Percentiles rank a stretch among this genome's conserved stretches.
Conservation (phyloP, 2,888 invertebrate species). For the Napeogenes sylphis region DNA sequence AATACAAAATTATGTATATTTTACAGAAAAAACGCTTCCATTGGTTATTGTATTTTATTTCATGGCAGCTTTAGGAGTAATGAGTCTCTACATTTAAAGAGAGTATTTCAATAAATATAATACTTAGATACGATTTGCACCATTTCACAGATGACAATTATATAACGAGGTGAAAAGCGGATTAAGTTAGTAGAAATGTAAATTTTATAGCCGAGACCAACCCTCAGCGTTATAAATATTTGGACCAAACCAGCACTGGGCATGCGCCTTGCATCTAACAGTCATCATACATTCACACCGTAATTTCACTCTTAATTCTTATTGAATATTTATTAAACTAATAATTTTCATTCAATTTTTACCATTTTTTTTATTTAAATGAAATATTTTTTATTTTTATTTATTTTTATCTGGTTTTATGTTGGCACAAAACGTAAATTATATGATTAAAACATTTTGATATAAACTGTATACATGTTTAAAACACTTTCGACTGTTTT, state of each 20-base stretch:
- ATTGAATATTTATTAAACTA: not conserved
- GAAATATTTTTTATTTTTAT: not conserved
- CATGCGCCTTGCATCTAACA: slow-evolving; percentile 48
- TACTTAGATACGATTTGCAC: slow-evolving; percentile 23
- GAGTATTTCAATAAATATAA: slow-evolving; percentile 1
- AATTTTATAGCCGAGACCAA: slow-evolving; percentile 63
- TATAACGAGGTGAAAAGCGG: slow-evolving; percentile 26
- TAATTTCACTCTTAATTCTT: slow-evolving; percentile 11
- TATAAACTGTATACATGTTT: too few relatives aligned
- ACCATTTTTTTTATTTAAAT: not conserved
- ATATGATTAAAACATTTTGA: too few relatives aligned
- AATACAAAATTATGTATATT: too few relatives aligned
- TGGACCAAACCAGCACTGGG: slow-evolving; percentile 56
- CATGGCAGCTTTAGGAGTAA: too few relatives aligned
- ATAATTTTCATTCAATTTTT: not conserved
- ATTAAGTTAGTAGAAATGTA: slow-evolving; percentile 67
- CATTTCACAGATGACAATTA: slow-evolving; percentile 28
- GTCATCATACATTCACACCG: slow-evolving; percentile 41
- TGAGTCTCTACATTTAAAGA: too few relatives aligned
- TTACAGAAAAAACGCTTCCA: too few relatives aligned
- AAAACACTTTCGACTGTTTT: not conserved
- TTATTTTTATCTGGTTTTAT: too few relatives aligned
- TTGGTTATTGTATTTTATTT: too few relatives aligned
- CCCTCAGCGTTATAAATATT: slow-evolving; percentile 63
- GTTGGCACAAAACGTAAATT: too few relatives aligned